These are phyloP conservation scores for Desmophyllum pertusum DNA, from an alignment of 92 coral and sea anemone genomes.

Conservation along the genomic window DNA sequence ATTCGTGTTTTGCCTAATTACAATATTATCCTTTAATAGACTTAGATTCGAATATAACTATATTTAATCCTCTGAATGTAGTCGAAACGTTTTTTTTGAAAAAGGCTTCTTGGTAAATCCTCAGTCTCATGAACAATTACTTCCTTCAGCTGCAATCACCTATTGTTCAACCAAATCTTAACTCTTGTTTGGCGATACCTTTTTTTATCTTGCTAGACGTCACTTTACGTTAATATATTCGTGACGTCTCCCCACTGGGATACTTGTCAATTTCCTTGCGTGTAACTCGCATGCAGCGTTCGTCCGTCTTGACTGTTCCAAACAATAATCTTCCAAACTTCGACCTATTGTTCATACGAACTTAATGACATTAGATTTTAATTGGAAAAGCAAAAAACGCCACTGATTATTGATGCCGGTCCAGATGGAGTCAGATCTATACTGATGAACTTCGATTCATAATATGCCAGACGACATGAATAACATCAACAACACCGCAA, in stretches of 20 bases:
- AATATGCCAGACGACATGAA: constrained; percentile 10
- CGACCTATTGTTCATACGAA: not conserved
- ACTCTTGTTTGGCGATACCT: not conserved
- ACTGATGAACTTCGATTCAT: not conserved
- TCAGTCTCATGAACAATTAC: not conserved
- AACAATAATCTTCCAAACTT: not conserved
- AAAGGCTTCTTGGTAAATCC: not conserved
- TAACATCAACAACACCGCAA: constrained; percentile 20
- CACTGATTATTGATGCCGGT: no score
- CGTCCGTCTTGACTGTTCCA: not conserved
- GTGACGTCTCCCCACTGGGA: not conserved
- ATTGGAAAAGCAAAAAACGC: constrained; percentile 7
- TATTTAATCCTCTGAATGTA: not conserved
- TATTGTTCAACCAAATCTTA: not conserved
- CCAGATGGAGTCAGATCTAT: no score
- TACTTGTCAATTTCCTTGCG: not conserved
- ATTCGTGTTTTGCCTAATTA: not conserved
- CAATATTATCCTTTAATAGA: not conserved
- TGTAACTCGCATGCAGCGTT: not conserved
- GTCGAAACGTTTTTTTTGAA: not conserved
- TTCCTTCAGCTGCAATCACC: not conserved
- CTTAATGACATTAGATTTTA: not conserved
- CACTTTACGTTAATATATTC: not conserved
- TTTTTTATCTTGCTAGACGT: not conserved
- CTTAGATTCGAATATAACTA: not conserved